Conservation (phyloP, 2,888 invertebrate genomes). For the Thalpophila matura region DNA sequence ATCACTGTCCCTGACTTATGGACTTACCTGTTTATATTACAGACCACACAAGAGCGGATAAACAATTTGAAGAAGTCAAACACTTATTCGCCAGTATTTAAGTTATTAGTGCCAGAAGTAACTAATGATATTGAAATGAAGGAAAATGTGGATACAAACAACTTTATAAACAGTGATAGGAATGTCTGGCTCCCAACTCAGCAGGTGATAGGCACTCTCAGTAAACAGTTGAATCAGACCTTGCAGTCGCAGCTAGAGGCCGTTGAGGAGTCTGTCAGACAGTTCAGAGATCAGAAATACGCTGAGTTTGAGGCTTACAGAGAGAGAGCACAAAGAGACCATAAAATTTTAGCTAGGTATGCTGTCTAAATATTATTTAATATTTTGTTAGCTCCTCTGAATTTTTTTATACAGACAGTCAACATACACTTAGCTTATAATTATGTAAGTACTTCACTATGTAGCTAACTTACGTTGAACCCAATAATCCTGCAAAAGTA, state of each 20-base stretch:
- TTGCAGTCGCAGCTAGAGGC: slow-evolving; percentile 93
- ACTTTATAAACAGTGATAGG: slow-evolving; percentile 76
- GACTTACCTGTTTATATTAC: slow-evolving; percentile 68
- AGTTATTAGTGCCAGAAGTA: slow-evolving; percentile 92
- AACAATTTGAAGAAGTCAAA: slow-evolving; percentile 91
- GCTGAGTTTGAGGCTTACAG: slow-evolving; percentile 93
- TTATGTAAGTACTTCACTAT: neutral
- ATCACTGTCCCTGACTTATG: slow-evolving; percentile 43
- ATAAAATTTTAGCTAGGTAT: slow-evolving; percentile 92
- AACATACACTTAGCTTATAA: too few species aligned
- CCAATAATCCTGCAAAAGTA: neutral
- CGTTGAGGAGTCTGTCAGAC: slow-evolving; percentile 94
- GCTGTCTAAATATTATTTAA: slow-evolving; percentile 10
- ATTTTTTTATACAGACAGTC: too few species aligned
- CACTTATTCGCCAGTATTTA: slow-evolving; percentile 93
- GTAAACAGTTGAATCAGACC: slow-evolving; percentile 92
- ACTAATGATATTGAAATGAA: slow-evolving; percentile 88
- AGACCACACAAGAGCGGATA: slow-evolving; percentile 92
- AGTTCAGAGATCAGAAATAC: slow-evolving; percentile 94
- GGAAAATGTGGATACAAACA: slow-evolving; percentile 86
- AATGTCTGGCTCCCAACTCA: slow-evolving; percentile 87
- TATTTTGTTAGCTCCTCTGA: neutral
- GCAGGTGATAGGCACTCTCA: slow-evolving; percentile 91
- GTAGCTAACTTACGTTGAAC: neutral
- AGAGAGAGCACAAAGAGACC: slow-evolving; percentile 94